Evolutionary conservation across 1,140 invertebrate species (phyloP).

Genomic region (Leptopilina clavipes): DNA sequence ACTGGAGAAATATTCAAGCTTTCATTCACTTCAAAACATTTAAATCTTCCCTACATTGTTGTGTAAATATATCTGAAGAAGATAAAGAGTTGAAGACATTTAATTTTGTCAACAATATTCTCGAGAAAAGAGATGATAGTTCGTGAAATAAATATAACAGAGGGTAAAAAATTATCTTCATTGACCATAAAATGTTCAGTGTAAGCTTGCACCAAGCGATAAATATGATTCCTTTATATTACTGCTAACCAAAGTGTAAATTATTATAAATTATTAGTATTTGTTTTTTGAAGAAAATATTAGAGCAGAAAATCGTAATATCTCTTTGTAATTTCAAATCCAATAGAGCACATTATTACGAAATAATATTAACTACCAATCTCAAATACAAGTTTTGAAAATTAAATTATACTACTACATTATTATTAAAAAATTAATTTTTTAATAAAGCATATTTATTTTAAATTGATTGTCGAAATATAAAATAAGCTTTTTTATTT

Average conservation of each 20-base stretch:
- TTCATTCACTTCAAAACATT: not conserved
- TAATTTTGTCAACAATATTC: conserved; percentile 7
- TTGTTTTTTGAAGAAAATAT: not conserved
- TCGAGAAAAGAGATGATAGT: not conserved
- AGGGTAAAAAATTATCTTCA: no score
- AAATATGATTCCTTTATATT: not conserved
- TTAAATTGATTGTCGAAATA: not conserved
- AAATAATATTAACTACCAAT: no score
- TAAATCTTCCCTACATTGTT: not conserved
- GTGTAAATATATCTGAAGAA: not conserved
- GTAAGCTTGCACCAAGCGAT: not conserved
- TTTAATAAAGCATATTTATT: no score
- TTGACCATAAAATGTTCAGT: no score
- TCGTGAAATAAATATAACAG: not conserved
- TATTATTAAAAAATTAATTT: no score
- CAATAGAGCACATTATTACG: no score
- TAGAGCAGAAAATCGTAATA: not conserved
- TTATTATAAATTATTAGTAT: not conserved
- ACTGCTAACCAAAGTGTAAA: not conserved
- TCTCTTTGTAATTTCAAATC: no score
- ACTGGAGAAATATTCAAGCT: not conserved
- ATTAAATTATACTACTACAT: no score
- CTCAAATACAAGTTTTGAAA: no score
- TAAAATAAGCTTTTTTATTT: not conserved
- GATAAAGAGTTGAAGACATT: not conserved